Evolutionary conservation across 2,113 vertebrate species (phyloP), one percentile per base, ranked within the genome.

Genomic region (Perccottus glenii): DNA sequence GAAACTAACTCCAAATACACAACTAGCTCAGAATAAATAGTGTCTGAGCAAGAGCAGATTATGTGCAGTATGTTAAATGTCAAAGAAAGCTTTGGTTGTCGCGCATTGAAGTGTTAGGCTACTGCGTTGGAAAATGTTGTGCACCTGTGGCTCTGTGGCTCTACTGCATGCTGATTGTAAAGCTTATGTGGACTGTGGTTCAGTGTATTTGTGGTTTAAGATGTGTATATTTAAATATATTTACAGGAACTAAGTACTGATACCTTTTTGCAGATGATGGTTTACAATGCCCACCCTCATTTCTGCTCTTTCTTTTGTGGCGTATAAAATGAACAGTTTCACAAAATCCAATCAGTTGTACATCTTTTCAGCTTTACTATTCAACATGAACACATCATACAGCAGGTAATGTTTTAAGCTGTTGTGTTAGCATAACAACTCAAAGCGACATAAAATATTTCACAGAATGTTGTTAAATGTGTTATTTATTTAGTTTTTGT

Each of bases 201-300:
- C 12, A 33, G 0, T 6, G 16, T 43, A 36, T 15, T 32, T 51
- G 64, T 36, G 71, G 74, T 14, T 5, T 73, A 16, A 9, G 14
- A 5, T 0, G 10, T 15, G 1, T 3, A 9, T 0, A 0, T 72
- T 73, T 59, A 10, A 27, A 27, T 27, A n/a, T n/a, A n/a, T n/a
- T n/a, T n/a, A n/a, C n/a, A n/a, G 77, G 77, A 86, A 86, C 53
- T 19, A 5, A 32, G 0, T 57, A 72, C 59, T 56, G 35, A 36
- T 55, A 46, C 0, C 27, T n/a, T 5, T 19, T 0, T 32, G 14
- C 19, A 67, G n/a, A 7, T 38, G 14, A 10, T 59, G 12, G 14
- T 9, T 56, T 45, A 0, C 67, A 79, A 71, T 27, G 75, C 75
- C 75, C 81, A 66, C 75, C 42, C 6, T 45, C 2, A 4, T 15